phyloP scores from a whole-genome alignment of 1,140 invertebrate genomes.

The Drosophila pectinifera region DNA sequence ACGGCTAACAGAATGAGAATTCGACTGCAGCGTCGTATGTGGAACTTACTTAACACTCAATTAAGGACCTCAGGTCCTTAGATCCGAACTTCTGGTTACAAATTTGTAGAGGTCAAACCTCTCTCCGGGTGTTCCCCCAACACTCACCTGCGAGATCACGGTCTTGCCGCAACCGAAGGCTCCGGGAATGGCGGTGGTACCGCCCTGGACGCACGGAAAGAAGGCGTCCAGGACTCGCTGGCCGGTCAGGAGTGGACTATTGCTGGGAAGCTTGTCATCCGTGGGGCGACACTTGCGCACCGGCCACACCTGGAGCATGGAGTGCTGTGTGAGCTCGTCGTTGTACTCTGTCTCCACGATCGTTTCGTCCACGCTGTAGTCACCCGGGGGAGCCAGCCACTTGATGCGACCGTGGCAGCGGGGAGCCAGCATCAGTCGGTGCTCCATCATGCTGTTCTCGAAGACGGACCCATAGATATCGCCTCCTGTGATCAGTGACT shows the following conservation, averaged over 20 bases:
- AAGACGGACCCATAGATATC: constrained; percentile 97
- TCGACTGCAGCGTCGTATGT: too few species aligned
- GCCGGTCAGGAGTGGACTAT: constrained; percentile 98
- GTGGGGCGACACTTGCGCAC: constrained; percentile 97
- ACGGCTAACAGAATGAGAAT: too few species aligned
- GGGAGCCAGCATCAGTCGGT: constrained; percentile 97
- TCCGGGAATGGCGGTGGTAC: constrained; percentile 99
- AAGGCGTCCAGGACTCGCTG: constrained; percentile 98
- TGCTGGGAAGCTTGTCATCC: constrained; percentile 98
- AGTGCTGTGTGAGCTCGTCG: constrained; percentile 94
- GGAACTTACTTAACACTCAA: too few species aligned
- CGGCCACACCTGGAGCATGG: constrained; percentile 97
- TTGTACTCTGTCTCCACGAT: constrained; percentile 99
- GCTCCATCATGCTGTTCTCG: constrained; percentile 98
- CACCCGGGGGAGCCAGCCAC: constrained; percentile 95
- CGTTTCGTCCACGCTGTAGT: constrained; percentile 97
- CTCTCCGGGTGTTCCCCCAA: too few species aligned
- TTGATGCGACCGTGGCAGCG: constrained; percentile 96
- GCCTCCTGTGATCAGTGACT: constrained; percentile 97
- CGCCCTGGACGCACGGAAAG: constrained; percentile 99
- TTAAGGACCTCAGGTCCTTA: too few species aligned
- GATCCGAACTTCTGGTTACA: too few species aligned
- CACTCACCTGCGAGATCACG: constrained; percentile 88
- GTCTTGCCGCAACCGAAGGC: constrained; percentile 90
- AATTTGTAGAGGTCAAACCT: too few species aligned